Evolutionary conservation across 2,888 invertebrate species (phyloP), one percentile per base, ranked within the genome.

Genomic region (Copidosoma aretas): DNA sequence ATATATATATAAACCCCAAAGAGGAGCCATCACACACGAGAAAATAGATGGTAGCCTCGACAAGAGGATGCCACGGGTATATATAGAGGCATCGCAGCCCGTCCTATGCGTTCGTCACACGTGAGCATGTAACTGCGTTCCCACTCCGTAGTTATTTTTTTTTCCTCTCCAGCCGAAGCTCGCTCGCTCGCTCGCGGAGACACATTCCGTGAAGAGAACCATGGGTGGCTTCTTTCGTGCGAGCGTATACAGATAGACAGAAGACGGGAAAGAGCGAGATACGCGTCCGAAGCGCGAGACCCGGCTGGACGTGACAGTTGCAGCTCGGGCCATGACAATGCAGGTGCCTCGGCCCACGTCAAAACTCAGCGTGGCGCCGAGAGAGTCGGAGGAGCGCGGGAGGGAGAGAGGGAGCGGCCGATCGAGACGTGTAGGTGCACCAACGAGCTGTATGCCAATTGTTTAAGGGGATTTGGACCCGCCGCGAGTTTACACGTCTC

Each of bases 331-430:
- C 71, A 82, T 83, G 83, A 83, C 83, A 83, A 82, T 83, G 83
- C 83, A 83, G 83, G 82, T 83, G 82, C 80, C 80, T 81, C 80
- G 81, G 83, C 81, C 82, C 77, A 83, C 79, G 83, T 83, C 83
- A 82, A 82, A 83, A 82, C 83, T 75, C 83, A 83, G 83, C 83
- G 76, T 83, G 83, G 80, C 79, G 80, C 81, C 82, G 8, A 12
- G 43, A 75, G 12, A 24, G 46, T 2, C 22, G 60, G 49, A 25
- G 24, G 24, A 39, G 54, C 70, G 49, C 49, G 67, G 61, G 64
- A 72, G 71, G 22, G 53, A 60, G 53, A 57, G 65, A 65, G 59
- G 67, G n/a, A 19, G 52, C 32, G 71, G 71, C 72, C 77, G 77
- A 77, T 77, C 79, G 76, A 78, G 77, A 76, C 75, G 77, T 75